phyloP scores from a whole-genome alignment of 2,888 invertebrate species.

The Platycnemis pennipes region DNA sequence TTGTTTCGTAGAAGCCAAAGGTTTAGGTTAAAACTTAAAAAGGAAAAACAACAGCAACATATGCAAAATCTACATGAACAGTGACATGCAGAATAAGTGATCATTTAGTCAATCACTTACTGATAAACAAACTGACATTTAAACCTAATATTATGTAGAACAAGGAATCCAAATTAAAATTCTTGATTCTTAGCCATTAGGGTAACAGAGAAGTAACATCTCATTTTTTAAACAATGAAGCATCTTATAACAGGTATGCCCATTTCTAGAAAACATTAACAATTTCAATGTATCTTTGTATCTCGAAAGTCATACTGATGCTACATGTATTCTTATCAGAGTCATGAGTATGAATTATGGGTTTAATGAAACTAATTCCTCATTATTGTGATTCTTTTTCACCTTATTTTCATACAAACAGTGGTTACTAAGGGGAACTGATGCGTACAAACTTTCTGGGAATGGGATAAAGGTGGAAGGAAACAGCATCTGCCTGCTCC shows the following conservation, averaged over 20 bases:
- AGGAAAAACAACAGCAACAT: neutral
- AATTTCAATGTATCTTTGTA: too few relatives aligned
- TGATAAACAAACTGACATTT: neutral
- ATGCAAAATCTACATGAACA: neutral
- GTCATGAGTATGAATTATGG: too few relatives aligned
- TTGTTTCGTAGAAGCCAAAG: neutral
- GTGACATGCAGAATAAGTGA: slow-evolving; percentile 15
- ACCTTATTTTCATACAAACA: too few relatives aligned
- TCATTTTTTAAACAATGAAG: neutral
- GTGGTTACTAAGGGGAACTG: too few relatives aligned
- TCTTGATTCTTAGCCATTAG: neutral
- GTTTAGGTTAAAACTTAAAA: neutral
- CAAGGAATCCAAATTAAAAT: neutral
- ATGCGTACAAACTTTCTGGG: too few relatives aligned
- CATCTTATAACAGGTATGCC: neutral
- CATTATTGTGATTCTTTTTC: too few relatives aligned
- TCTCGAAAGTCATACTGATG: too few relatives aligned
- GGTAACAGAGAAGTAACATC: neutral
- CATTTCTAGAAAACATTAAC: neutral
- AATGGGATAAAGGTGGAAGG: too few relatives aligned
- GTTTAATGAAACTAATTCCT: too few relatives aligned
- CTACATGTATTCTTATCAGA: too few relatives aligned
- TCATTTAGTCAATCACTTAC: neutral
- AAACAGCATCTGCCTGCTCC: too few relatives aligned
- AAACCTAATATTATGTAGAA: neutral